Conservation (phyloP, 2,113 vertebrate genomes). For the human (Homo sapiens) region GRCh38 chr18:1781001-1781500, state of each 20-base stretch:
- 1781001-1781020: neutral
- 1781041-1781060: neutral
- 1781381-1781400: neutral
- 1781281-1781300: neutral
- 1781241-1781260: neutral
- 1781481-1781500: neutral
- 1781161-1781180: neutral
- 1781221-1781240: neutral
- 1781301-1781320: neutral
- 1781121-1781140: neutral
- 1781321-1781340: neutral
- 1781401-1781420: neutral
- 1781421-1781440: neutral
- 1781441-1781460: neutral
- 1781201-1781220: neutral
- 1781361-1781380: neutral
- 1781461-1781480: neutral
- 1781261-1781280: neutral
- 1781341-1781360: neutral
- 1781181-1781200: neutral
- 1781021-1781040: neutral
- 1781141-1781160: neutral
- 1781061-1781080: neutral
- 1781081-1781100: neutral
- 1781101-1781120: neutral